A percentile compares a stretch with the other conserved stretches of the same genome.
phyloP scores from a whole-genome alignment of 2,888 invertebrate genomes.

The Ypsolopha scabrella region DNA sequence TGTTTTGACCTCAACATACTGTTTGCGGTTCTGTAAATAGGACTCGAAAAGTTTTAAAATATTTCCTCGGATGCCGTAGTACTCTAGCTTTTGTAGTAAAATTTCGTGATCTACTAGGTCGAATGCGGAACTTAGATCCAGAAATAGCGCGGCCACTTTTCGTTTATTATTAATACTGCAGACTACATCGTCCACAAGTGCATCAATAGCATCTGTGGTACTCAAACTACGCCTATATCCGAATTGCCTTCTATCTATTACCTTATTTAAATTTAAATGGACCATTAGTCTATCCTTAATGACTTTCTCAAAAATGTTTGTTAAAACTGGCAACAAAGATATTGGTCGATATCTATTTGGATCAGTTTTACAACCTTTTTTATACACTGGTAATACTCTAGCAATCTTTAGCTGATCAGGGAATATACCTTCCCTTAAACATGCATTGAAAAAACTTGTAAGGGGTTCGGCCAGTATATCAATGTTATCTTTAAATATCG shows the following conservation, averaged over 20 bases:
- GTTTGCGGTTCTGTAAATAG: background rate
- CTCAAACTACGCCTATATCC: background rate
- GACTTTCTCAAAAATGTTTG: conserved; percentile 9
- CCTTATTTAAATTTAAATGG: background rate
- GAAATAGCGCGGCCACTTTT: background rate
- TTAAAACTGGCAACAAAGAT: conserved; percentile 8
- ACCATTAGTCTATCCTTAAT: background rate
- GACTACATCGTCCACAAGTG: background rate
- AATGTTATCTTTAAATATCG: conserved; percentile 10
- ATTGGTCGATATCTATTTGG: conserved; percentile 10
- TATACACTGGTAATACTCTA: conserved; percentile 9
- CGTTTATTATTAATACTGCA: background rate
- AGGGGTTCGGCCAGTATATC: background rate
- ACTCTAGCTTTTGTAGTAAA: background rate
- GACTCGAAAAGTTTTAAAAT: background rate
- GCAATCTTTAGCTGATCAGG: conserved; percentile 10
- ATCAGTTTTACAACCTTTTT: conserved; percentile 8
- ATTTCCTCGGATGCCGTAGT: background rate
- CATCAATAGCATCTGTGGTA: background rate
- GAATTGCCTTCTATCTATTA: background rate
- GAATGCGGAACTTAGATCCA: background rate
- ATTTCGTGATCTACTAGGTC: background rate
- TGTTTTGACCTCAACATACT: background rate
- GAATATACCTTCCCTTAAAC: conserved; percentile 7
- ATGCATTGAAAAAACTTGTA: background rate